Conservation (phyloP, 2,797 vertebrate species). For the Pseudotriccus pelzelni region DNA sequence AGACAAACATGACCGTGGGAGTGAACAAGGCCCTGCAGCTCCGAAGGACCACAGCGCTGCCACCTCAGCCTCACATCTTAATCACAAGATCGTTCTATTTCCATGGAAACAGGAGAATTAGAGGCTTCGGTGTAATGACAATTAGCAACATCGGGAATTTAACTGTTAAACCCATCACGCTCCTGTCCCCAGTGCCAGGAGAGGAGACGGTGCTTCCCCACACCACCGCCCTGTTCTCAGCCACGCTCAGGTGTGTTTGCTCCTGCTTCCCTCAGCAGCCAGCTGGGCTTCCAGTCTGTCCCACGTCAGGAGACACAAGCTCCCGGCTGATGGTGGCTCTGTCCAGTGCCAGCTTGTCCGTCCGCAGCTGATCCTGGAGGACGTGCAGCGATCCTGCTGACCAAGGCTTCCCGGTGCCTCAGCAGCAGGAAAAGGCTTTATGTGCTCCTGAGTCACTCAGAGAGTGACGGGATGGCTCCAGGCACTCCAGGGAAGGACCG, state of each 20-base stretch:
- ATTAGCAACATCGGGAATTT: background rate
- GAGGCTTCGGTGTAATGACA: background rate
- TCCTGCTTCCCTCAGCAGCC: background rate
- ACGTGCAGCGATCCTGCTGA: background rate
- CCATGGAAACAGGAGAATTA: conserved; percentile 64
- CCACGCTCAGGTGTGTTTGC: background rate
- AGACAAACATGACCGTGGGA: accelerated
- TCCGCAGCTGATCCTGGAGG: background rate
- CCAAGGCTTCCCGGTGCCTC: background rate
- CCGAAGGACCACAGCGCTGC: background rate
- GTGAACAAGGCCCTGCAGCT: background rate
- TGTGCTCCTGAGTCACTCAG: background rate
- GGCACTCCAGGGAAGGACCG: background rate
- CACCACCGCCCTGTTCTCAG: background rate
- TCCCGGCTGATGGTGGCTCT: accelerated
- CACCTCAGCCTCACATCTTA: background rate
- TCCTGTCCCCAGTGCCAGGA: accelerated
- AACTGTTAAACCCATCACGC: background rate
- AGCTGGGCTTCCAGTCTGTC: background rate
- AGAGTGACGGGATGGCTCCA: background rate
- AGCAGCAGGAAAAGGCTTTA: background rate
- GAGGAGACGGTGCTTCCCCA: background rate
- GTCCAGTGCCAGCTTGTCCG: accelerated
- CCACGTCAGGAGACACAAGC: background rate
- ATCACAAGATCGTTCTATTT: conserved; percentile 50